A percentile compares a stretch with the other conserved stretches of the same genome.
Conservation (phyloP, 2,797 vertebrate genomes). For the Smutsia gigantea region DNA sequence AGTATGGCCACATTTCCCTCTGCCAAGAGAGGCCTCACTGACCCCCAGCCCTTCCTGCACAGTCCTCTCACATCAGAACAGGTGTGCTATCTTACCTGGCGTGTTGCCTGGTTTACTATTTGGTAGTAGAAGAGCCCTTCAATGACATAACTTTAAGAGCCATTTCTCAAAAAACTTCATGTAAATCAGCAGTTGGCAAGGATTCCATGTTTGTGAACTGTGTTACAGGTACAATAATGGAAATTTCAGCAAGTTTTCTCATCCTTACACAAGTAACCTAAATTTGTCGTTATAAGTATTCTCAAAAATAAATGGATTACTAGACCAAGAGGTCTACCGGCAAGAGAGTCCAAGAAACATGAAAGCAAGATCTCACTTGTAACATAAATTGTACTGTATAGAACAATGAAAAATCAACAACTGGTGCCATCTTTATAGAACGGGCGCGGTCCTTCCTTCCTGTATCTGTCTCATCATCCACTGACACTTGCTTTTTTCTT, state of each 20-base stretch:
- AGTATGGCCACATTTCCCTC: neutral
- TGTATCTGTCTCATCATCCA: neutral
- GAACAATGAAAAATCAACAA: neutral
- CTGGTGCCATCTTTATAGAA: neutral
- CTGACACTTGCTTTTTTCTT: neutral
- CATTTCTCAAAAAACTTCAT: neutral
- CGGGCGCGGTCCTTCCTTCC: neutral
- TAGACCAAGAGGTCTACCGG: neutral
- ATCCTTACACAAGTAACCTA: neutral
- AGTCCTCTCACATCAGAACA: neutral
- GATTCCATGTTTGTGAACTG: neutral
- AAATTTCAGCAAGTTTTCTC: constrained; percentile 2
- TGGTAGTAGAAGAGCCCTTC: neutral
- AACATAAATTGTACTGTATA: neutral
- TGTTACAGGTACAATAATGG: neutral
- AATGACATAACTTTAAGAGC: neutral
- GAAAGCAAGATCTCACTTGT: neutral
- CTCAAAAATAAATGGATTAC: neutral
- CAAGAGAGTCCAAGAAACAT: neutral
- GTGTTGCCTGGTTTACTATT: neutral
- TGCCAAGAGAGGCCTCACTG: neutral
- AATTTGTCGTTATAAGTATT: neutral
- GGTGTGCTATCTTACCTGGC: neutral
- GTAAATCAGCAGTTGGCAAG: neutral
- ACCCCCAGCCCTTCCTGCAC: rapidly evolving